These are phyloP conservation scores for Naso thynnoides DNA, from an alignment of 2,797 vertebrate genomes.

Conservation along the genomic window DNA sequence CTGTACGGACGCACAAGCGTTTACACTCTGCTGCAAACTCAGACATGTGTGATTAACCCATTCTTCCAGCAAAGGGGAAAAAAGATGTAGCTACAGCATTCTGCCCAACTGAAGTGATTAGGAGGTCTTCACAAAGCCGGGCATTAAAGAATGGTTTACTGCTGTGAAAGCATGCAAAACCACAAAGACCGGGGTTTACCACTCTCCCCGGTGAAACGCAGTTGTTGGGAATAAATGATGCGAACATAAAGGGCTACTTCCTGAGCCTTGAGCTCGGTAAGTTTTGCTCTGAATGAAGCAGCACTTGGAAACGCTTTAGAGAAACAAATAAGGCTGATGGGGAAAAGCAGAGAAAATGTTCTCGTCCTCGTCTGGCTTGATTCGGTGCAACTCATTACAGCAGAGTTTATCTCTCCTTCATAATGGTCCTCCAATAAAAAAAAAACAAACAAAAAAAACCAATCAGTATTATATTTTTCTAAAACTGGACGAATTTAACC, in stretches of 20 bases:
- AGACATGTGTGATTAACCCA: not conserved
- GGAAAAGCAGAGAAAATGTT: not conserved
- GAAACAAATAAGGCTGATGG: constrained; percentile 25
- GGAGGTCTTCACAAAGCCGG: not conserved
- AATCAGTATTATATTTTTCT: not conserved
- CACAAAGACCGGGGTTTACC: not conserved
- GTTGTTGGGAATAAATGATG: constrained; percentile 16
- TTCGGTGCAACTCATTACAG: not conserved
- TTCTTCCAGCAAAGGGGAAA: not conserved
- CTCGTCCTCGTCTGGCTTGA: constrained; percentile 17
- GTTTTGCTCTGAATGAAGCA: constrained; percentile 32
- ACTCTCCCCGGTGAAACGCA: constrained; percentile 3
- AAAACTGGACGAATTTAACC: not conserved
- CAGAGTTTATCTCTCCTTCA: no score
- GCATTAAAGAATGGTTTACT: not conserved
- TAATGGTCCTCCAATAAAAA: not conserved
- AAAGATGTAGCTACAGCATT: not conserved
- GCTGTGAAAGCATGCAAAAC: not conserved
- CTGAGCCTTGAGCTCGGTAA: constrained; percentile 37
- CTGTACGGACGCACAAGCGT: constrained; percentile 28
- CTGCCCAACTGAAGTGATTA: not conserved
- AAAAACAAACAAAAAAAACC: no score
- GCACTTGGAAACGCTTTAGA: constrained; percentile 28
- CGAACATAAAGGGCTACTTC: constrained; percentile 19
- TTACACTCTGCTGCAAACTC: constrained; percentile 39